Percentiles rank a stretch among this genome's conserved stretches.
Conservation (phyloP, 2,797 vertebrate species). For the Poeciliopsis turneri region DNA sequence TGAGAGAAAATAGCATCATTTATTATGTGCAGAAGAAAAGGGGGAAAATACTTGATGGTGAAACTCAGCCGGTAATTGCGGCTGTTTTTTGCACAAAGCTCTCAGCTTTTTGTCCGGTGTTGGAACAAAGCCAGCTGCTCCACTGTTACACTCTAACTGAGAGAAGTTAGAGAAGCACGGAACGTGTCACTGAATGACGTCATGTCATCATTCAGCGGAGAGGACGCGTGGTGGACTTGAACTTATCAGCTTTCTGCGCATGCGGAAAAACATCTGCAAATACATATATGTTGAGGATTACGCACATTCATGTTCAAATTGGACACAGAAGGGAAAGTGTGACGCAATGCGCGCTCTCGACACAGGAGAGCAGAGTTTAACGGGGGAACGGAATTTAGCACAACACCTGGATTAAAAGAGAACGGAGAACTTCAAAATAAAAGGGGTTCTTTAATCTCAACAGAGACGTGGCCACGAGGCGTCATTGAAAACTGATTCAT, state of each 20-base stretch:
- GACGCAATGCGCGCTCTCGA: too few relatives aligned
- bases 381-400: too few relatives aligned
- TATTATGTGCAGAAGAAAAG: constrained; percentile 56
- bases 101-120: constrained; percentile 54
- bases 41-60: constrained; percentile 13
- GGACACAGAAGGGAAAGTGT: neutral
- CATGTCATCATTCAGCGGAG: constrained; percentile 27
- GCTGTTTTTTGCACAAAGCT: constrained; percentile 33
- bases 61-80: constrained; percentile 64
- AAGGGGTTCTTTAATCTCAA: too few relatives aligned
- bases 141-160: constrained; percentile 60
- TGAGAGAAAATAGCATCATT: constrained; percentile 49
- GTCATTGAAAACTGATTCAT: too few relatives aligned
- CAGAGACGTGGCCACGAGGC: too few relatives aligned
- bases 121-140: constrained; percentile 67
- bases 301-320: too few relatives aligned
- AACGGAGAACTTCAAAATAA: too few relatives aligned
- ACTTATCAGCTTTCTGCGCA: constrained; percentile 7
- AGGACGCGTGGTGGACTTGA: neutral
- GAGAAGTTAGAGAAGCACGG: constrained; percentile 53
- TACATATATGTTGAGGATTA: constrained; percentile 2
- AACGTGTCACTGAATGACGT: constrained; percentile 49
- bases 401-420: too few relatives aligned
- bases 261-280: constrained; percentile 4
- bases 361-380: too few relatives aligned